Conservation (phyloP, 2,113 vertebrate genomes). For the Myotis lucifugus region DNA sequence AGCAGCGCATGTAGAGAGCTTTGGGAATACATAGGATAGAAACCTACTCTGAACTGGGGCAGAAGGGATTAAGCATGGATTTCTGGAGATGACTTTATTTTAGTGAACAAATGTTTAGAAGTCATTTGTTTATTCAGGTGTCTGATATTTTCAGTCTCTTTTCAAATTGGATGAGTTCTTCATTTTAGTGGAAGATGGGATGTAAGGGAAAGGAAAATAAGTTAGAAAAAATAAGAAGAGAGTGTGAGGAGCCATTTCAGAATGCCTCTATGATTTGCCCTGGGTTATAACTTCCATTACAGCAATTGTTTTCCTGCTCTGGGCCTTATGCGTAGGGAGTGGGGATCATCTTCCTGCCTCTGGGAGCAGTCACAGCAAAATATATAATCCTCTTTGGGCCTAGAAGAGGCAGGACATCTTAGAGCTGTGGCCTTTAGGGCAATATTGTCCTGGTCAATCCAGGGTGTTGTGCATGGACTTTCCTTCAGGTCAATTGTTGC, state of each 20-base stretch:
- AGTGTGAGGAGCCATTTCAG: not conserved
- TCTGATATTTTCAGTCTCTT: not conserved
- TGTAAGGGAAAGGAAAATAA: not conserved
- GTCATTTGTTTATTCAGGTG: not conserved
- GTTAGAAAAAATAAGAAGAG: not conserved
- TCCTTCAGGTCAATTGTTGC: not conserved
- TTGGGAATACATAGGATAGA: not conserved
- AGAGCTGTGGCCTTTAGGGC: not conserved
- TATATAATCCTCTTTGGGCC: not conserved
- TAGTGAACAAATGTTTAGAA: not conserved
- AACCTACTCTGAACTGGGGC: not conserved
- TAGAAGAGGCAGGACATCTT: not conserved
- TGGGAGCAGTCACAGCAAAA: not conserved
- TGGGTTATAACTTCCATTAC: not conserved
- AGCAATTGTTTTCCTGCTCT: not conserved
- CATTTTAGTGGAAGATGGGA: not conserved
- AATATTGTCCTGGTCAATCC: not conserved
- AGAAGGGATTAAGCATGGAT: not conserved
- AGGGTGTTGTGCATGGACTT: not conserved
- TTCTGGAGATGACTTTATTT: constrained; percentile 30
- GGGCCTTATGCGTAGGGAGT: not conserved
- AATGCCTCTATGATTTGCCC: not conserved
- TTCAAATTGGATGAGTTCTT: not conserved
- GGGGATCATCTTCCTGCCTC: not conserved
- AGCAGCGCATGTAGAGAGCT: not conserved